Conservation (phyloP, 2,797 vertebrate species). For the Triplophysa yarkandensis region DNA sequence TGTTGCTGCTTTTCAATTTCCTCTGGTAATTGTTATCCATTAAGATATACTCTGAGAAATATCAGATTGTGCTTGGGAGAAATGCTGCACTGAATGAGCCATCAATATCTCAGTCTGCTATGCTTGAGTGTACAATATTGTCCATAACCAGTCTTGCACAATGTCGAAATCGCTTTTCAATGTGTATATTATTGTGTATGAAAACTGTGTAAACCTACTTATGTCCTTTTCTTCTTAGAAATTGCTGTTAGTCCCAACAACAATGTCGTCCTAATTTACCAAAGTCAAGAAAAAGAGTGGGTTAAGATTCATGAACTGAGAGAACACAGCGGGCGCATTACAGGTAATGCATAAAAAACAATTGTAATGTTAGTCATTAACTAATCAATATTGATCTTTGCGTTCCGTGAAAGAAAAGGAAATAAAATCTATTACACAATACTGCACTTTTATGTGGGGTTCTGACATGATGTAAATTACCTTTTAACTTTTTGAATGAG, state of each 20-base stretch:
- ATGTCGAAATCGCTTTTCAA: background rate
- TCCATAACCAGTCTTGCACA: background rate
- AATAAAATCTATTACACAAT: background rate
- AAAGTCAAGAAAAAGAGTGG: slow-evolving; percentile 74
- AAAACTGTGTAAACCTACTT: background rate
- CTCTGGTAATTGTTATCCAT: slow-evolving; percentile 49
- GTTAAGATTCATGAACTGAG: slow-evolving; percentile 73
- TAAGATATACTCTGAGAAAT: slow-evolving; percentile 55
- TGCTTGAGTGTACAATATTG: background rate
- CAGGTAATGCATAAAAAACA: slow-evolving; percentile 63
- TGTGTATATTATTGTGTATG: background rate
- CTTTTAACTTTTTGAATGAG: background rate
- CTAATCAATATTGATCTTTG: slow-evolving; percentile 18
- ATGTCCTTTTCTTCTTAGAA: slow-evolving; percentile 62
- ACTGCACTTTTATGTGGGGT: background rate
- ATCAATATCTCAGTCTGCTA: slow-evolving; percentile 13
- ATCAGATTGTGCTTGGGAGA: slow-evolving; percentile 60
- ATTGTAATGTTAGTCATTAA: slow-evolving; percentile 44
- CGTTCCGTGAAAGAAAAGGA: background rate
- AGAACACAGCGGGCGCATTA: slow-evolving; percentile 73
- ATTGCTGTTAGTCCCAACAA: slow-evolving; percentile 74
- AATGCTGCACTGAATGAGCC: slow-evolving; percentile 2
- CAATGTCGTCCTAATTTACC: slow-evolving; percentile 71
- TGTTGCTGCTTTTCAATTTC: slow-evolving; percentile 49
- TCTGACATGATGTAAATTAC: background rate